Conservation (phyloP, 2,888 invertebrate genomes). For the Graphium colonna region DNA sequence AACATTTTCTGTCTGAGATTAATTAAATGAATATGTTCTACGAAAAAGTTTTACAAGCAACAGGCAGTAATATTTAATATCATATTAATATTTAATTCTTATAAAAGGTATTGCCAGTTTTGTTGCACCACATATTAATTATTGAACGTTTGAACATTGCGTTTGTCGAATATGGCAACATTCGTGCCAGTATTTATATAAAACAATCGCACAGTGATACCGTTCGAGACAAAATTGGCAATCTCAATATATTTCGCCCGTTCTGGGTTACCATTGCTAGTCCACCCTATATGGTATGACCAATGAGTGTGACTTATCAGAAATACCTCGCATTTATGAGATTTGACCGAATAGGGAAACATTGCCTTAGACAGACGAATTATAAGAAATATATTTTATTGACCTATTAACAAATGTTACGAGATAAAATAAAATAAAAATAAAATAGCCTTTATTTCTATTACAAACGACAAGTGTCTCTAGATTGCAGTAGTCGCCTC, state of each 20-base stretch:
- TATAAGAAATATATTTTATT: background rate
- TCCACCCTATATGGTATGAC: background rate
- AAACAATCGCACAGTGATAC: conserved; percentile 17
- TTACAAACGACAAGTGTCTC: too few species aligned
- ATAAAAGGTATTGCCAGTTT: background rate
- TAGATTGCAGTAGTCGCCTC: too few species aligned
- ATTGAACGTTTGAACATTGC: conserved; percentile 16
- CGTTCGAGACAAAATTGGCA: conserved; percentile 11
- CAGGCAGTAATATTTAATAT: too few species aligned
- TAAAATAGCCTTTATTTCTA: too few species aligned
- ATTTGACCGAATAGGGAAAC: background rate
- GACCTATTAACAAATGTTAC: background rate
- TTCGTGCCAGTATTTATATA: conserved; percentile 8
- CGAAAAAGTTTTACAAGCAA: too few species aligned
- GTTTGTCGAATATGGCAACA: conserved; percentile 12
- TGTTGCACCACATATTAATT: conserved; percentile 10
- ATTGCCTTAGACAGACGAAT: background rate
- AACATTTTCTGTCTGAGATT: too few species aligned
- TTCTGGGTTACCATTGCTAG: conserved; percentile 1
- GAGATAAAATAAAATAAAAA: too few species aligned
- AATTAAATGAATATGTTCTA: too few species aligned
- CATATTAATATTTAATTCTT: too few species aligned
- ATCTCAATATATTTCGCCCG: conserved; percentile 7
- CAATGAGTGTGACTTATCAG: conserved; percentile 11
- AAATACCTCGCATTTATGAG: conserved; percentile 7